A percentile compares a stretch with the other conserved stretches of the same genome.
These are phyloP conservation scores for Paguma larvata DNA, from an alignment of 2,797 vertebrate species.

Conservation along the genomic window DNA sequence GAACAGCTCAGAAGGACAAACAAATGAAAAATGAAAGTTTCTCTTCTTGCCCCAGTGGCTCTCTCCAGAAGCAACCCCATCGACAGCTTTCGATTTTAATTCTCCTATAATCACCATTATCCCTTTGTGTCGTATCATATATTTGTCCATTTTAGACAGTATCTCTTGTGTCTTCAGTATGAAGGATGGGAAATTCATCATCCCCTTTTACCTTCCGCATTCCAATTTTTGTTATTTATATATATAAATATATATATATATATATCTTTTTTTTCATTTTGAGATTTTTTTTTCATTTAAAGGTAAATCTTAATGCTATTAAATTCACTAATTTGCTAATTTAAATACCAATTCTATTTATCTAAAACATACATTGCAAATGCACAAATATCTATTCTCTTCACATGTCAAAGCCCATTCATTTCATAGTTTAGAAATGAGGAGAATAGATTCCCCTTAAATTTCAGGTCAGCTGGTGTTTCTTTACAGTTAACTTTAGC, in stretches of 20 bases:
- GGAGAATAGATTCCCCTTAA: too few species aligned
- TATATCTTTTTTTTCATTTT: neutral
- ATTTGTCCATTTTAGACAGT: neutral
- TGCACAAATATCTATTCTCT: too few species aligned
- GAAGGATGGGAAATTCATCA: neutral
- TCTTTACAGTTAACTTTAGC: too few species aligned
- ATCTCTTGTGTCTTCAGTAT: neutral
- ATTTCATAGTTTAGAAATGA: too few species aligned
- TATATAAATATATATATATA: neutral
- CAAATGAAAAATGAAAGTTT: neutral
- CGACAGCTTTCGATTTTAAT: neutral
- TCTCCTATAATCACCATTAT: neutral
- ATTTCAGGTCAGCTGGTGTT: too few species aligned
- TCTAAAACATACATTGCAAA: too few species aligned
- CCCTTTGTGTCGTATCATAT: neutral
- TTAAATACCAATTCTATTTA: too few species aligned
- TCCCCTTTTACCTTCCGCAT: neutral
- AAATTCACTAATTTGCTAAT: too few species aligned
- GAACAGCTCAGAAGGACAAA: conserved; percentile 26
- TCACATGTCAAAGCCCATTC: too few species aligned
- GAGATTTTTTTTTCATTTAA: too few species aligned
- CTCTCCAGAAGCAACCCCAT: neutral
- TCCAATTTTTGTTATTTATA: neutral
- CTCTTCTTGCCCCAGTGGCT: neutral
- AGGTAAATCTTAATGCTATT: too few species aligned